Conservation (phyloP, 2,888 invertebrate genomes). For the Amiota communis region DNA sequence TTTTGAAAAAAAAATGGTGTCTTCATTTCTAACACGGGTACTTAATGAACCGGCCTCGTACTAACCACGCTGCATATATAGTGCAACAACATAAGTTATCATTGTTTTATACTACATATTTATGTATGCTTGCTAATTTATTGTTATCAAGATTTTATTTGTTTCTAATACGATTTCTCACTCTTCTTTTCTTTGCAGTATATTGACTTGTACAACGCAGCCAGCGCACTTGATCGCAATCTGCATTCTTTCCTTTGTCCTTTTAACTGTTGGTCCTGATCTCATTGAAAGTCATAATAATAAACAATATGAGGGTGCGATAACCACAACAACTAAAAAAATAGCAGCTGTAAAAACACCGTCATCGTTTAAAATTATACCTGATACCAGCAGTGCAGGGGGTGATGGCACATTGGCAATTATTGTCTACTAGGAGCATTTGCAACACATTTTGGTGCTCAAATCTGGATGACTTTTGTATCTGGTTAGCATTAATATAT, state of each 20-base stretch:
- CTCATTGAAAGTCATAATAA: conserved; percentile 60
- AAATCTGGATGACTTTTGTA: conserved; percentile 94
- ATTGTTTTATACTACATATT: no score
- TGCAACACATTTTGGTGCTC: conserved; percentile 87
- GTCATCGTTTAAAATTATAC: not conserved
- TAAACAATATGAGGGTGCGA: not conserved
- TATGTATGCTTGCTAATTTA: conserved; percentile 5
- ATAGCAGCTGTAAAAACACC: not conserved
- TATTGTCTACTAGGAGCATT: conserved; percentile 85
- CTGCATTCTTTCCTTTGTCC: conserved; percentile 76
- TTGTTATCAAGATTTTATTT: conserved; percentile 4
- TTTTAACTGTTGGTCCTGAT: conserved; percentile 75
- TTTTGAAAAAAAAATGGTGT: no score
- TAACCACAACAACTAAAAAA: conserved; percentile 3
- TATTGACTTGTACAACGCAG: conserved; percentile 82
- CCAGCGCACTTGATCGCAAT: conserved; percentile 84
- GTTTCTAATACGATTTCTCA: not conserved
- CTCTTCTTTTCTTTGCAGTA: conserved; percentile 75
- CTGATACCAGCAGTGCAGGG: conserved; percentile 42
- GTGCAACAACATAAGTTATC: no score
- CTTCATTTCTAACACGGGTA: no score
- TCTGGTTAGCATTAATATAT: conserved; percentile 77
- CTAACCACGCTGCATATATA: no score
- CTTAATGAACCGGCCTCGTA: no score
- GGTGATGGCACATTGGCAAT: conserved; percentile 66